A percentile compares a stretch with the other conserved stretches of the same genome.
Evolutionary conservation across 2,113 vertebrate genomes (phyloP).

Genomic region (Ptychochromis oligacanthus): DNA sequence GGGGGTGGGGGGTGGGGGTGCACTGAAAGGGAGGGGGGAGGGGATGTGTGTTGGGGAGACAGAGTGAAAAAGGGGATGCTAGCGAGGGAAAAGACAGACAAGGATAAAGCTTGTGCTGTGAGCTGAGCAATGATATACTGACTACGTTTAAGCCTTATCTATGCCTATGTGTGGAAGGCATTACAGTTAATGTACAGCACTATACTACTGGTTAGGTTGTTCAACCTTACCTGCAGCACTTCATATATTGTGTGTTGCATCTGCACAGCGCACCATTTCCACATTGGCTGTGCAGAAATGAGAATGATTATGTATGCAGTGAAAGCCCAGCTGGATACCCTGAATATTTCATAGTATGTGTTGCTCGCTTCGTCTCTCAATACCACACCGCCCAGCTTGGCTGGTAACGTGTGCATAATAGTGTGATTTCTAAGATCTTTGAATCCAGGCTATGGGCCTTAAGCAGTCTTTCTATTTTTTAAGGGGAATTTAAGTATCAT

Average conservation of each 20-base stretch:
- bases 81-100: conserved; percentile 76
- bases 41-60: conserved; percentile 71
- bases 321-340: conserved; percentile 80
- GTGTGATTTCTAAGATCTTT: conserved; percentile 57
- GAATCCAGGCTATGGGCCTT: conserved; percentile 48
- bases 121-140: conserved; percentile 82
- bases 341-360: conserved; percentile 82
- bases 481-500: conserved; percentile 32
- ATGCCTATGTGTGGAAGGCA: conserved; percentile 76
- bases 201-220: conserved; percentile 65
- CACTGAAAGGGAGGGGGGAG: conserved; percentile 66
- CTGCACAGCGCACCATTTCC: conserved; percentile 56
- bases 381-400: conserved; percentile 67
- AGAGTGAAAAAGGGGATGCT: conserved; percentile 79
- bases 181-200: conserved; percentile 79
- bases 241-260: conserved; percentile 65
- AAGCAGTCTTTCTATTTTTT: conserved; percentile 30
- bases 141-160: conserved; percentile 78
- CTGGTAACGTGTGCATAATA: conserved; percentile 68
- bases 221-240: conserved; percentile 75
- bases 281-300: conserved; percentile 73
- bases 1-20: conserved; percentile 45
- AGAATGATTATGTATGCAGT: conserved; percentile 82
- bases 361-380: conserved; percentile 73
- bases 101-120: conserved; percentile 79